phyloP scores from a whole-genome alignment of 1,140 invertebrate species.

The Drosophila ambigua region DNA sequence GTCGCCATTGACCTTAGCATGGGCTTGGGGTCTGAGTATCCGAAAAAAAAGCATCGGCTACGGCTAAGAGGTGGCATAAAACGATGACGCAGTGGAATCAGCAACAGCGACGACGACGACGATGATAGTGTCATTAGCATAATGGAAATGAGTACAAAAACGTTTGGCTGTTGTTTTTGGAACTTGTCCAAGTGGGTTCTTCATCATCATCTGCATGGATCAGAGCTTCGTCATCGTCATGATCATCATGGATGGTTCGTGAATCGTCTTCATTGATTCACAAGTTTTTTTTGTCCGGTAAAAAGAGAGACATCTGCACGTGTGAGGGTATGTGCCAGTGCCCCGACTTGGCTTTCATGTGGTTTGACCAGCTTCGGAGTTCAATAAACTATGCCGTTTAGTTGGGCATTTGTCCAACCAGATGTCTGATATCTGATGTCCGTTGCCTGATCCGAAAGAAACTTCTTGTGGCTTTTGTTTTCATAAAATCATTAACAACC shows the following conservation, averaged over 20 bases:
- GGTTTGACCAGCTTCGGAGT: constrained; percentile 50
- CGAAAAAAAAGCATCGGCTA: not conserved
- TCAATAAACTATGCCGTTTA: constrained; percentile 53
- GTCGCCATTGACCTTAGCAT: constrained; percentile 50
- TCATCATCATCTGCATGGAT: constrained; percentile 17
- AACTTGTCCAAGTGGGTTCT: constrained; percentile 56
- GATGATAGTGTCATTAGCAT: constrained; percentile 63
- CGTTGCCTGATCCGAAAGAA: constrained; percentile 12
- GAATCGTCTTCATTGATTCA: constrained; percentile 23
- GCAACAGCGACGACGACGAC: constrained; percentile 5
- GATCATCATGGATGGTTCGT: not conserved
- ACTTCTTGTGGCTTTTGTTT: constrained; percentile 41
- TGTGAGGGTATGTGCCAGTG: no score
- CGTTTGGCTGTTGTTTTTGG: constrained; percentile 22
- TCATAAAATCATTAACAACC: constrained; percentile 34
- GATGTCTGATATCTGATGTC: not conserved
- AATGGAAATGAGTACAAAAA: constrained; percentile 60
- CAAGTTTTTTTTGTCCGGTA: constrained; percentile 45
- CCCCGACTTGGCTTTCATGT: constrained; percentile 34
- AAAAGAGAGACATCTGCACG: constrained; percentile 19
- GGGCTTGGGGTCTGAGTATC: constrained; percentile 8
- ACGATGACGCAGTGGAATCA: constrained; percentile 55
- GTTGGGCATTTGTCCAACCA: constrained; percentile 17
- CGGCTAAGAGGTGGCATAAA: not conserved
- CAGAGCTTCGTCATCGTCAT: not conserved